Base-by-base conservation (phyloP, 2,888 invertebrate genomes). In the Heteropelma amictum region DNA sequence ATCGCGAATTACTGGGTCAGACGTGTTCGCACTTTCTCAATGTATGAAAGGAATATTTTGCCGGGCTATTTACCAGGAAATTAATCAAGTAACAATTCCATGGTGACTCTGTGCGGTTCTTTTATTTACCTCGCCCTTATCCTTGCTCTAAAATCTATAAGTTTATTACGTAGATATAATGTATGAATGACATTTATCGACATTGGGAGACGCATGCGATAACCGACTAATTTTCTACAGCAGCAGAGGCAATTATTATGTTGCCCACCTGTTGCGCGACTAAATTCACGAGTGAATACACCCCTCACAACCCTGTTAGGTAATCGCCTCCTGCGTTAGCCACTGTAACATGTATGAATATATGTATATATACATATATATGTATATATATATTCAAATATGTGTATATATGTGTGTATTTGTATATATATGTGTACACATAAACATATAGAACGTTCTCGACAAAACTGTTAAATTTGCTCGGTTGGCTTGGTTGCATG, bases 211-310 rank as follows among this genome's bases (percentile, higher is more conserved):
- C 69, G 58, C 71, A 60, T 51, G 65, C 64, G 49, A 69, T 69
- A 63, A 49, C 33, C 61, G 61, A 35, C 68, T 76, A 76, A 76
- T 72, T 77, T 77, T 75, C 69, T 63, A 30, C 65, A 61, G 47
- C 19, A 56, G 65, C 47, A 35, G 60, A 58, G 63, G 49, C 70
- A 72, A 77, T 78, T 77, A 77, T 78, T 71, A 72, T 71, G 71
- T 67, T 60, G 70, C 47, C 73, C 73, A 78, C 78, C 73, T 78
- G 78, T 78, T 78, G 78, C 73, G 21, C 71, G 40, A 68, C 67
- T 60, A 64, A 77, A 70, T 73, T 76, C 47, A 54, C 67, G 61
- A 54, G 70, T 58, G 47, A 53, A 60, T 51, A 51, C 28, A 49
- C 40, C 33, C 45, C 69, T 19, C 33, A 8, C 28, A 40, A 53